Percentiles rank a stretch among this genome's conserved stretches.
Evolutionary conservation across 2,888 invertebrate species (phyloP).

Genomic region (Rhingia campestris): DNA sequence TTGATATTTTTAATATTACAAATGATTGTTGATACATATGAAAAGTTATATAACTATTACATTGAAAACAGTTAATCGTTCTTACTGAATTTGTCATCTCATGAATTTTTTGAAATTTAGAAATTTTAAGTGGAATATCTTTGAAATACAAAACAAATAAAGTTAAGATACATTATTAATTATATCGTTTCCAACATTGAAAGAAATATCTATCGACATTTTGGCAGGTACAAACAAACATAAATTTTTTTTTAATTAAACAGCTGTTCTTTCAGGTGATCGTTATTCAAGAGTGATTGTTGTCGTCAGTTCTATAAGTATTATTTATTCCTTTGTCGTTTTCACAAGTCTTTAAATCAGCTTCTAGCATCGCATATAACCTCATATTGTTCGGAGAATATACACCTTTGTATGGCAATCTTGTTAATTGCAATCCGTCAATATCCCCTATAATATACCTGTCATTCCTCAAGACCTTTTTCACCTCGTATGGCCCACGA

Average conservation of each 20-base stretch:
- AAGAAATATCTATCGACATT: constrained; percentile 18
- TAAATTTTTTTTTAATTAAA: not conserved
- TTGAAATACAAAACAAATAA: constrained; percentile 12
- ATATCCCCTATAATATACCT: constrained; percentile 72
- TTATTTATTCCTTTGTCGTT: constrained; percentile 7
- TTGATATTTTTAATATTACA: constrained; percentile 10
- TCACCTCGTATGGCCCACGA: constrained; percentile 76
- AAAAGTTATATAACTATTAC: constrained; percentile 14
- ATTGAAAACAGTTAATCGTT: constrained; percentile 15
- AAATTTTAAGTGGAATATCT: constrained; percentile 8
- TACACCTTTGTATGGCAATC: constrained; percentile 19
- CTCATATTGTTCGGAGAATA: constrained; percentile 25
- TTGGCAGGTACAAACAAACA: constrained; percentile 13
- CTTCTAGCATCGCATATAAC: not conserved
- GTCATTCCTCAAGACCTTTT: constrained; percentile 75
- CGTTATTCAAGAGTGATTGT: constrained; percentile 7
- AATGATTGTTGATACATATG: constrained; percentile 10
- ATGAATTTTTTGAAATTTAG: constrained; percentile 1
- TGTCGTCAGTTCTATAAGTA: constrained; percentile 31
- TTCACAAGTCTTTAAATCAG: constrained; percentile 7
- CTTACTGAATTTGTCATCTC: constrained; percentile 14
- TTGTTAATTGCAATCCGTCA: constrained; percentile 29
- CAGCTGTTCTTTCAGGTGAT: constrained; percentile 12
- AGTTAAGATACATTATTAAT: constrained; percentile 15
- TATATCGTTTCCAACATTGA: too few species aligned